Percentiles rank a stretch among this genome's conserved stretches.
phyloP scores from a whole-genome alignment of 2,113 vertebrate genomes.

The Pan troglodytes region NHGRI_mPanTro3-v2.1_pri NC_072407.2:80252001-80252500 shows the following conservation, averaged over 20 bases:
- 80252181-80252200: slow-evolving; percentile 92
- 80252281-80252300: slow-evolving; percentile 97
- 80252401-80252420: slow-evolving; percentile 96
- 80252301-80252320: slow-evolving; percentile 94
- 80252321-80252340: slow-evolving; percentile 94
- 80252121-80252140: slow-evolving; percentile 96
- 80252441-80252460: slow-evolving; percentile 85
- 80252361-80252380: slow-evolving; percentile 90
- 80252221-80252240: slow-evolving; percentile 94
- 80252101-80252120: slow-evolving; percentile 96
- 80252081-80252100: slow-evolving; percentile 93
- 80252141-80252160: slow-evolving; percentile 85
- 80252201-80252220: slow-evolving; percentile 87
- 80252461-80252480: slow-evolving; percentile 84
- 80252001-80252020: background rate
- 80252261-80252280: slow-evolving; percentile 85
- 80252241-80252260: slow-evolving; percentile 89
- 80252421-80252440: slow-evolving; percentile 93
- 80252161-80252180: slow-evolving; percentile 85
- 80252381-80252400: slow-evolving; percentile 90
- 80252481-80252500: slow-evolving; percentile 92
- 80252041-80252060: rapidly evolving
- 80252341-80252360: slow-evolving; percentile 91
- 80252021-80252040: background rate
- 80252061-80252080: rapidly evolving